Base-by-base conservation (phyloP, 2,888 invertebrate genomes). In the Pseudococcus viburni region DNA sequence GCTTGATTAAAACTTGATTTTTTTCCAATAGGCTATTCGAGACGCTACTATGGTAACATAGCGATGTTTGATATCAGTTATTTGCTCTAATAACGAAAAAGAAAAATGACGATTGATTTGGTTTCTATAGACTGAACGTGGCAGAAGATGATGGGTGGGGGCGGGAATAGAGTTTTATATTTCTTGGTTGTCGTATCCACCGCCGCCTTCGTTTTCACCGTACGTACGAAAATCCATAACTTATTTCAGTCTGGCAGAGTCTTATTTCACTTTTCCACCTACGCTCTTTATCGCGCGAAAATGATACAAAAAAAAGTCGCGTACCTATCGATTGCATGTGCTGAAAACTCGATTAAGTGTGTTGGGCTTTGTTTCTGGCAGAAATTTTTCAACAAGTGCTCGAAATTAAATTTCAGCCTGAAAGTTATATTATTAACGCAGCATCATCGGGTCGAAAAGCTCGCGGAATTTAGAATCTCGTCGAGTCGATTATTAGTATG, bases 31-130 rank as follows among this genome's bases (percentile, higher is more conserved):
- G 12, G 26, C 9, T 73, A 73, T 73, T 73, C 11, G 68, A 73
- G 33, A 73, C 68, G 80, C 80, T 80, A 80, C 80, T 80, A 80
- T 80, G 80, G 80, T 80, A 80, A 80, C 80, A 80, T n/a, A 9
- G 80, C 80, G 9, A 80, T 80, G 80, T 80, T 80, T 80, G 42
- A 80, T 73, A 42, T 80, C 39, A 80, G 68, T 73, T 80, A 80
- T 80, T 80, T 80, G 80, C 80, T 80, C 39, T 42, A 80, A 80
- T 80, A 80, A 73, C 42, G 80, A 39, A 80, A 59, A 42, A 42
- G 80, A 80, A 80, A 80, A 80, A 42, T 80, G 80, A 80, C 80
- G 80, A 80, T 80, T 80, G 80, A 80, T 80, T 80, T 42, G 46
- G 80, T 80, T 80, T 26, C 42, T 80, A 80, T 33, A 22, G 42